phyloP scores from a whole-genome alignment of 2,888 invertebrate species.

The Spilarctia lutea region DNA sequence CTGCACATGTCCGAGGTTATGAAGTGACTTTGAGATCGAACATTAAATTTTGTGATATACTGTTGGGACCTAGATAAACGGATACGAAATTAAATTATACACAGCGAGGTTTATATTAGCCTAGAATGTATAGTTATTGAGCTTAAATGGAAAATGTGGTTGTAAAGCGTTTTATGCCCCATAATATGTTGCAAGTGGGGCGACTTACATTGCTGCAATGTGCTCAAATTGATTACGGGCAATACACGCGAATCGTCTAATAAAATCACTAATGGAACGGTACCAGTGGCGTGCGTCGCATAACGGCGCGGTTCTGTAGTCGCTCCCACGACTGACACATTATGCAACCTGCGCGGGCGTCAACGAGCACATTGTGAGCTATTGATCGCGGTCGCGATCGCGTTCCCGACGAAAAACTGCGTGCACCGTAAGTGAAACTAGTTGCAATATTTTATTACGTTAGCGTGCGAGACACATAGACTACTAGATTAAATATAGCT shows the following conservation, averaged over 20 bases:
- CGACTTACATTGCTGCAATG: slow-evolving; percentile 71
- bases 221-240: slow-evolving; percentile 79
- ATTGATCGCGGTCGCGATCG: slow-evolving; percentile 71
- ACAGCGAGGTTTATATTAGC: slow-evolving; percentile 64
- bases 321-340: slow-evolving; percentile 83
- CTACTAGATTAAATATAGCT: not conserved
- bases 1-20: not conserved
- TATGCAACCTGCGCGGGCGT: slow-evolving; percentile 77
- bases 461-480: slow-evolving; percentile 35
- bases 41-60: slow-evolving; percentile 65
- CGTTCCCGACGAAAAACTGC: slow-evolving; percentile 70
- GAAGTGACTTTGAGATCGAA: slow-evolving; percentile 6
- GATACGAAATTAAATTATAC: slow-evolving; percentile 68
- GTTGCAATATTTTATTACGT: slow-evolving; percentile 45
- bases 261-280: slow-evolving; percentile 85
- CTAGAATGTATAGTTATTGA: slow-evolving; percentile 67
- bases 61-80: slow-evolving; percentile 61
- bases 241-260: slow-evolving; percentile 84
- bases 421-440: slow-evolving; percentile 69
- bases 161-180: slow-evolving; percentile 67
- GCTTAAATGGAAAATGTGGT: slow-evolving; percentile 69
- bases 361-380: slow-evolving; percentile 68
- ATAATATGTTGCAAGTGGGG: slow-evolving; percentile 76
- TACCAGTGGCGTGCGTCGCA: slow-evolving; percentile 83
- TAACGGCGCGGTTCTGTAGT: slow-evolving; percentile 74